Conservation (phyloP, 2,797 vertebrate species). For the Acanthopagrus latus region DNA sequence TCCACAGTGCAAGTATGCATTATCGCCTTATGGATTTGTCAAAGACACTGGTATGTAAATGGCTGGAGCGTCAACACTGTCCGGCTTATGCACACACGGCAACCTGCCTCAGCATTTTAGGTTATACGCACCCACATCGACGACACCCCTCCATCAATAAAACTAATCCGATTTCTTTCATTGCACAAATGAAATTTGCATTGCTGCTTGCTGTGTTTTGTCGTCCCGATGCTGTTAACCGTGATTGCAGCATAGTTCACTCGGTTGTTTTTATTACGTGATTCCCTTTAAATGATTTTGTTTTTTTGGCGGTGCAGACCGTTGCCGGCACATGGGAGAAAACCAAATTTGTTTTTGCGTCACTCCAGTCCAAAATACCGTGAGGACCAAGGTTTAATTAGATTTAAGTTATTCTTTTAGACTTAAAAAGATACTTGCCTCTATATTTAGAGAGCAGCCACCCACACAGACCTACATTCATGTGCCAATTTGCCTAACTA, state of each 20-base stretch:
- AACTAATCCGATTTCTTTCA: constrained; percentile 60
- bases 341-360: constrained; percentile 1
- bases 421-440: neutral
- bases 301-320: constrained; percentile 7
- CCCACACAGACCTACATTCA: neutral
- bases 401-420: neutral
- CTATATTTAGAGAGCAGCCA: neutral
- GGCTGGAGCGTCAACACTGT: constrained; percentile 55
- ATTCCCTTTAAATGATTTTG: constrained; percentile 22
- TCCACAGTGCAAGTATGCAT: constrained; percentile 38
- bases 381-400: neutral
- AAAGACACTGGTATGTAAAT: constrained; percentile 65
- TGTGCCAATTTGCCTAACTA: neutral
- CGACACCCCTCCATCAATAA: constrained; percentile 44
- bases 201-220: constrained; percentile 34
- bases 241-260: constrained; percentile 1
- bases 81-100: constrained; percentile 30
- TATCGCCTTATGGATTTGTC: constrained; percentile 70
- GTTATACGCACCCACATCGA: constrained; percentile 44
- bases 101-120: constrained; percentile 65
- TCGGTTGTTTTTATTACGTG: constrained; percentile 14
- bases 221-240: constrained; percentile 18
- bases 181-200: constrained; percentile 56
- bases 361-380: neutral
- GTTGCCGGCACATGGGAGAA: neutral